A percentile compares a stretch with the other conserved stretches of the same genome.
Evolutionary conservation across 2,888 invertebrate species (phyloP).

Genomic region (Bhutanitis thaidina): DNA sequence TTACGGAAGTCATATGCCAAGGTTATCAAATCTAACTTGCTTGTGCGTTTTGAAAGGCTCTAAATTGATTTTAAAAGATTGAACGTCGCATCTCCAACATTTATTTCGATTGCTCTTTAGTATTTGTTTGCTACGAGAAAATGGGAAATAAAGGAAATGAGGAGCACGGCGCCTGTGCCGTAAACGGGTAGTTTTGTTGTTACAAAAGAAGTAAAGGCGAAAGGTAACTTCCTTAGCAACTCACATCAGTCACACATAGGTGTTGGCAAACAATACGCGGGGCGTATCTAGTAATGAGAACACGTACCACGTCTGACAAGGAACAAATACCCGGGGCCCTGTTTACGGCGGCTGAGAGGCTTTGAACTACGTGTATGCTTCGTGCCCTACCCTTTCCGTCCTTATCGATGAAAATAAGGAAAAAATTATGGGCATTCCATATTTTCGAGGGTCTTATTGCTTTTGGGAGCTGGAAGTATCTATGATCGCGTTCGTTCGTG

Average conservation of each 20-base stretch:
- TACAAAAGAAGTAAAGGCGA: slow-evolving; percentile 8
- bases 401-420: slow-evolving; percentile 18
- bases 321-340: slow-evolving; percentile 51
- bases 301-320: slow-evolving; percentile 54
- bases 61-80: background rate
- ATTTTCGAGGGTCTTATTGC: slow-evolving; percentile 22
- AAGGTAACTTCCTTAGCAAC: slow-evolving; percentile 26
- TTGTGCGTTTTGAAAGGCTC: background rate
- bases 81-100: background rate
- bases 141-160: background rate
- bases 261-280: slow-evolving; percentile 35
- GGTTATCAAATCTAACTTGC: too few relatives aligned
- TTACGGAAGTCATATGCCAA: too few relatives aligned
- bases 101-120: background rate
- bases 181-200: background rate
- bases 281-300: slow-evolving; percentile 50
- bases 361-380: slow-evolving; percentile 35
- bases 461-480: slow-evolving; percentile 20
- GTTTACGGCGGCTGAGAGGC: slow-evolving; percentile 41
- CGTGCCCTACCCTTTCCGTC: slow-evolving; percentile 16
- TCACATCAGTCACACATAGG: slow-evolving; percentile 29
- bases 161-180: background rate
- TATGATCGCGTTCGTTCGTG: slow-evolving; percentile 20
- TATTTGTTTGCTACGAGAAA: background rate
- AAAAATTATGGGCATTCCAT: slow-evolving; percentile 20